Evolutionary conservation across 2,888 invertebrate genomes (phyloP).

Genomic region (Heliconius ethilla): DNA sequence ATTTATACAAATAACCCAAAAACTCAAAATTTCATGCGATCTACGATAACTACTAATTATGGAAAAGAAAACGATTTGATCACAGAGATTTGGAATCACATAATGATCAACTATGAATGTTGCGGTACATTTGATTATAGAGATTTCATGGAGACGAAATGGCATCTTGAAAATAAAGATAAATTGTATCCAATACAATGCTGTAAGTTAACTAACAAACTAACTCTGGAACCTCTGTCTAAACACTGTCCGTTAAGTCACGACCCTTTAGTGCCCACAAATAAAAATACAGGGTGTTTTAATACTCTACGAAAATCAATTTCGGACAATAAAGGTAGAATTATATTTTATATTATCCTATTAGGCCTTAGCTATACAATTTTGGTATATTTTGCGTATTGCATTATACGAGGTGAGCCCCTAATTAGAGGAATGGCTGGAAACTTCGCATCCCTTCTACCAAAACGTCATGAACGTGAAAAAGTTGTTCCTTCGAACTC

Average conservation of each 20-base stretch:
- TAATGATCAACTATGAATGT: conserved; percentile 70
- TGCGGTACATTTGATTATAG: conserved; percentile 64
- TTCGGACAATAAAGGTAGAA: conserved; percentile 54
- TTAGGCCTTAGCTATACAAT: conserved; percentile 53
- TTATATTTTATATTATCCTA: conserved; percentile 61
- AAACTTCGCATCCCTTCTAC: conserved; percentile 49
- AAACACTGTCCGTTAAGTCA: conserved; percentile 56
- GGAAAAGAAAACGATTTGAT: conserved; percentile 68
- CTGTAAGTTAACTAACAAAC: conserved; percentile 61
- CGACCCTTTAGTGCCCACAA: conserved; percentile 47
- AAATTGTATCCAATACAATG: conserved; percentile 66
- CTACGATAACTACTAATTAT: conserved; percentile 58
- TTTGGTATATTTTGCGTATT: conserved; percentile 64
- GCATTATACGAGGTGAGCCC: conserved; percentile 65
- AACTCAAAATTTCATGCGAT: conserved; percentile 55
- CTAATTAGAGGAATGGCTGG: conserved; percentile 56
- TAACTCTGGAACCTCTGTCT: conserved; percentile 56
- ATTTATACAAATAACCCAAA: conserved; percentile 63
- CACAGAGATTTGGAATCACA: conserved; percentile 62
- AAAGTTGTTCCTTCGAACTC: conserved; percentile 50
- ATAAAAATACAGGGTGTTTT: conserved; percentile 63
- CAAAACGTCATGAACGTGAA: conserved; percentile 46
- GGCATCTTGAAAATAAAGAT: conserved; percentile 58
- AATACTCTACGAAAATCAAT: conserved; percentile 58
- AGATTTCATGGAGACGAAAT: conserved; percentile 64